Percentiles rank a stretch among this genome's conserved stretches.
These are phyloP conservation scores for Hippopotamus amphibius DNA, from an alignment of 2,113 vertebrate species.

Conservation along the genomic window DNA sequence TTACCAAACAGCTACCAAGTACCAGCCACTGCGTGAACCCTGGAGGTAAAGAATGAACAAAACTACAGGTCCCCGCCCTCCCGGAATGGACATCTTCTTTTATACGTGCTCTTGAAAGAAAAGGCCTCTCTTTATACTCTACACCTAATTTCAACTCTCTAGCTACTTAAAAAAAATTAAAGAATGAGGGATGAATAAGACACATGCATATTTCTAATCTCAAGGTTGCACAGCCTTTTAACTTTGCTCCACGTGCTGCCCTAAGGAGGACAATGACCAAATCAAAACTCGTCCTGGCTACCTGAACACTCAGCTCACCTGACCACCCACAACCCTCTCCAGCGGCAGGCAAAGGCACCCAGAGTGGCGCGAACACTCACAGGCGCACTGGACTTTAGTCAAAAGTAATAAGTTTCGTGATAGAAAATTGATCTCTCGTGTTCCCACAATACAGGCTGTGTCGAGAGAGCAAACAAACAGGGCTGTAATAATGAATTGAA, in stretches of 20 bases:
- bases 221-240: background rate
- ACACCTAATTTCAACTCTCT: background rate
- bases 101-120: background rate
- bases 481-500: conserved; percentile 77
- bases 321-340: background rate
- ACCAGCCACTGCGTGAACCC: background rate
- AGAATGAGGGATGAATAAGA: background rate
- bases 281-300: background rate
- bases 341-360: background rate
- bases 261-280: background rate
- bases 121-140: background rate
- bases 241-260: background rate
- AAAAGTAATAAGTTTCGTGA: conserved; percentile 75
- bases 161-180: background rate
- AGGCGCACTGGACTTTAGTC: background rate
- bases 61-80: background rate
- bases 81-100: background rate
- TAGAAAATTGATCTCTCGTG: conserved; percentile 74
- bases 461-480: conserved; percentile 75
- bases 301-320: background rate
- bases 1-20: background rate
- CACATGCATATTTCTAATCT: background rate
- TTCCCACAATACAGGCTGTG: conserved; percentile 67
- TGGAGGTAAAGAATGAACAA: background rate
- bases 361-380: background rate